Evolutionary conservation across 2,113 vertebrate species (phyloP).

Genomic region (Pelvicachromis taeniatus): DNA sequence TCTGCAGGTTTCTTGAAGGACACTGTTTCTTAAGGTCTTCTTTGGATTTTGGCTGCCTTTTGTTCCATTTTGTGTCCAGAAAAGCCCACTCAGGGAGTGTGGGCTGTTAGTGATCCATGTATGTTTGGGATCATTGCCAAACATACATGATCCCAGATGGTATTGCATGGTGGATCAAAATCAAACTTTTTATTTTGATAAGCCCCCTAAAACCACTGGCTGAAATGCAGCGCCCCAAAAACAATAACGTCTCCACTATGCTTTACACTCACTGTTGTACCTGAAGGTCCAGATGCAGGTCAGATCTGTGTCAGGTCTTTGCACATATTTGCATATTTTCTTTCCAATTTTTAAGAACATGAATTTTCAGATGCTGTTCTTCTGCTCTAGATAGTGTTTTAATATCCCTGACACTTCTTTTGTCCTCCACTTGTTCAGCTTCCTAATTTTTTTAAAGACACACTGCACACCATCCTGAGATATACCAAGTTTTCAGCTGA

Average conservation of each 20-base stretch:
- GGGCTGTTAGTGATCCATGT: background rate
- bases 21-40: background rate
- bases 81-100: background rate
- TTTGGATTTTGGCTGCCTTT: background rate
- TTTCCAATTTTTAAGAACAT: background rate
- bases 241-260: background rate
- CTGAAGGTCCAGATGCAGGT: background rate
- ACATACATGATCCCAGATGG: background rate
- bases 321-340: rapidly evolving
- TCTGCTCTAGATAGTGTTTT: background rate
- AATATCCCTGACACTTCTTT: background rate
- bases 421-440: background rate
- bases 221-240: no score
- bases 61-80: background rate
- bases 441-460: background rate
- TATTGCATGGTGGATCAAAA: background rate
- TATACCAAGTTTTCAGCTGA: background rate
- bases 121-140: background rate
- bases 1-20: background rate
- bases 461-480: background rate
- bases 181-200: no score
- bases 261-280: background rate
- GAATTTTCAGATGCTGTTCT: background rate
- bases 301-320: background rate
- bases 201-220: no score